Percentiles rank a stretch among this genome's conserved stretches.
phyloP scores from a whole-genome alignment of 92 coral and sea anemone genomes.

The Virgularia gustaviana region DNA sequence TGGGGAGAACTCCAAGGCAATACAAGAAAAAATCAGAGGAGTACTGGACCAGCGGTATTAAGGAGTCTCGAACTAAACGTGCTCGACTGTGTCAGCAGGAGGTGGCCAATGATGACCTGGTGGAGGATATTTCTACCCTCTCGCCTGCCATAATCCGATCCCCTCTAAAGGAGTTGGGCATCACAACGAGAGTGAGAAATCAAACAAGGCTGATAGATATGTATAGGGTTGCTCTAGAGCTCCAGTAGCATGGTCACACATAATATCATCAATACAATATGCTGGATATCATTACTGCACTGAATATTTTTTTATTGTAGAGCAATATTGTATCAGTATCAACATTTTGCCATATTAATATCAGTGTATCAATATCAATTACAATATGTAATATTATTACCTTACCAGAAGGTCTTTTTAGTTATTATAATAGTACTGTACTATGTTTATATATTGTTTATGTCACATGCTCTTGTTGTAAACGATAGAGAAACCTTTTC shows the following conservation, averaged over 20 bases:
- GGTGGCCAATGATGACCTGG: background rate
- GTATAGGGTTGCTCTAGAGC: constrained; percentile 25
- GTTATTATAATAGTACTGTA: background rate
- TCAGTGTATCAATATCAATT: background rate
- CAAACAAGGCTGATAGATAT: constrained; percentile 38
- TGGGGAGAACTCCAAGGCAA: constrained; percentile 43
- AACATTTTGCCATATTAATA: background rate
- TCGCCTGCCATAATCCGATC: constrained; percentile 25
- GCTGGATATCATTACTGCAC: background rate
- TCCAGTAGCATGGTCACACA: background rate
- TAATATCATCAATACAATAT: background rate
- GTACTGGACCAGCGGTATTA: constrained; percentile 39
- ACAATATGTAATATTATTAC: too few relatives aligned
- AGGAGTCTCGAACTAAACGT: constrained; percentile 41
- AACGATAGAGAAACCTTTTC: constrained; percentile 39
- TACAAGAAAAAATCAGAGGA: constrained; percentile 37
- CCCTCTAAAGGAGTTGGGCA: constrained; percentile 35
- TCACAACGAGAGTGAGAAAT: constrained; percentile 47
- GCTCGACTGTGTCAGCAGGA: constrained; percentile 10
- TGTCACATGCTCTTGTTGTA: constrained; percentile 36
- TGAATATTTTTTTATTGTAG: background rate
- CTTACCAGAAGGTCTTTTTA: too few relatives aligned
- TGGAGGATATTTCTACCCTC: constrained; percentile 8
- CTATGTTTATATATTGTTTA: background rate
- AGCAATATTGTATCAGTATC: background rate